phyloP scores from a whole-genome alignment of 2,797 vertebrate genomes.

The Scleropages formosus region DNA sequence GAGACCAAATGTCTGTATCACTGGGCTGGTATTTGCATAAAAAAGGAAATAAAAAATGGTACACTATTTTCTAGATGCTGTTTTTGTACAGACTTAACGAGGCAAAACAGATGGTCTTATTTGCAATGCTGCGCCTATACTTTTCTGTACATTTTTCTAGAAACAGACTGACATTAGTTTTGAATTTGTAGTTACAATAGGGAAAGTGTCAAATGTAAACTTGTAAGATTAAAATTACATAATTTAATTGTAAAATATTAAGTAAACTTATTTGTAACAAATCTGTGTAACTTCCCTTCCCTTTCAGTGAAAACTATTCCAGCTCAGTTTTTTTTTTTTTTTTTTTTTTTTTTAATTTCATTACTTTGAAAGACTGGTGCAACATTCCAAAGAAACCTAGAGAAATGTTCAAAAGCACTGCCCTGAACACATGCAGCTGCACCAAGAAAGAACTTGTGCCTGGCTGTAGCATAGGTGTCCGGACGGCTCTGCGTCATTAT shows the following conservation, averaged over 20 bases:
- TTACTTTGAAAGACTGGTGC: constrained; percentile 24
- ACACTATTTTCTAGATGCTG: constrained; percentile 52
- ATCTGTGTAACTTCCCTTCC: neutral
- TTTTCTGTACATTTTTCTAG: neutral
- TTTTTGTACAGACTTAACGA: constrained; percentile 33
- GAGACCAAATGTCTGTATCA: constrained; percentile 46
- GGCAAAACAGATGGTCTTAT: neutral
- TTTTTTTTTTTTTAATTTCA: constrained; percentile 36
- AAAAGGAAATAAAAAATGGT: constrained; percentile 47
- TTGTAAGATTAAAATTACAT: neutral
- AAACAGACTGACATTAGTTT: neutral
- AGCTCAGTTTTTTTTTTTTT: constrained; percentile 5
- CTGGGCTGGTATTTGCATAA: constrained; percentile 58
- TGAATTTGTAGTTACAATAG: neutral
- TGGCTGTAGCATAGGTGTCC: too few relatives aligned
- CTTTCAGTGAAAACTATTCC: neutral
- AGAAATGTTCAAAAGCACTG: neutral
- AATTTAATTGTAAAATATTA: neutral
- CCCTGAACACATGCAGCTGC: too few relatives aligned
- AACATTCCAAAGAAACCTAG: too few relatives aligned
- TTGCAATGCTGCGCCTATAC: neutral
- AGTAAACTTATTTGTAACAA: constrained; percentile 9
- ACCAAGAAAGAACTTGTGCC: too few relatives aligned
- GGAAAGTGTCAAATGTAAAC: neutral
- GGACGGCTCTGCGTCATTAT: too few relatives aligned